These are phyloP conservation scores for Parascotia fuliginaria DNA, from an alignment of 2,888 invertebrate genomes.

Conservation along the genomic window DNA sequence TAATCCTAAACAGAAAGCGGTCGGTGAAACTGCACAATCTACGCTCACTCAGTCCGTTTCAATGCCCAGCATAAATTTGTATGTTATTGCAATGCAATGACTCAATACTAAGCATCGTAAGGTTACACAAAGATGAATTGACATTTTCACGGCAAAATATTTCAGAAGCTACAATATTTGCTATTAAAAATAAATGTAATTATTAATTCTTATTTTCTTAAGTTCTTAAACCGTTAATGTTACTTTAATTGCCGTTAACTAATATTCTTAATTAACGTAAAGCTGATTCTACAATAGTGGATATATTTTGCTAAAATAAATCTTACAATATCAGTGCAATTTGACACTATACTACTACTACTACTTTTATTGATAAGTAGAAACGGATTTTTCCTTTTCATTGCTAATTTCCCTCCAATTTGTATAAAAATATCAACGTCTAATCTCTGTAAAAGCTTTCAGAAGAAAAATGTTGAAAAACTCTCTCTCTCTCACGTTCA, in stretches of 20 bases:
- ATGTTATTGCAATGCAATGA: constrained; percentile 1
- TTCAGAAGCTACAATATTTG: background rate
- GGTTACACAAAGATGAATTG: background rate
- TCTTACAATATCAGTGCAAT: too few species aligned
- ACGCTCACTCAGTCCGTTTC: background rate
- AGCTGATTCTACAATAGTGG: background rate
- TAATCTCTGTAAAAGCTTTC: too few species aligned
- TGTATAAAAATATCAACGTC: too few species aligned
- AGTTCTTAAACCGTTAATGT: background rate
- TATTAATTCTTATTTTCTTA: background rate
- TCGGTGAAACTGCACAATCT: constrained; percentile 51
- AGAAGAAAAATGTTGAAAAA: too few species aligned
- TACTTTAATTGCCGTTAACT: background rate
- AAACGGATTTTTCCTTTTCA: too few species aligned
- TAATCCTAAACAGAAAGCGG: constrained; percentile 53
- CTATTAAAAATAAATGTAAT: too few species aligned
- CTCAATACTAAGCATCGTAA: background rate
- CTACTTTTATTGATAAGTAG: too few species aligned
- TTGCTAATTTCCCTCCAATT: too few species aligned
- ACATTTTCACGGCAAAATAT: background rate
- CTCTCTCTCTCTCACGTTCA: too few species aligned
- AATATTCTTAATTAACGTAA: background rate
- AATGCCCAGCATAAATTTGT: background rate
- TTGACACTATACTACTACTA: too few species aligned
- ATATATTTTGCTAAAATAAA: too few species aligned